phyloP scores from a whole-genome alignment of 2,888 invertebrate genomes.

The Tiliacea citrago region DNA sequence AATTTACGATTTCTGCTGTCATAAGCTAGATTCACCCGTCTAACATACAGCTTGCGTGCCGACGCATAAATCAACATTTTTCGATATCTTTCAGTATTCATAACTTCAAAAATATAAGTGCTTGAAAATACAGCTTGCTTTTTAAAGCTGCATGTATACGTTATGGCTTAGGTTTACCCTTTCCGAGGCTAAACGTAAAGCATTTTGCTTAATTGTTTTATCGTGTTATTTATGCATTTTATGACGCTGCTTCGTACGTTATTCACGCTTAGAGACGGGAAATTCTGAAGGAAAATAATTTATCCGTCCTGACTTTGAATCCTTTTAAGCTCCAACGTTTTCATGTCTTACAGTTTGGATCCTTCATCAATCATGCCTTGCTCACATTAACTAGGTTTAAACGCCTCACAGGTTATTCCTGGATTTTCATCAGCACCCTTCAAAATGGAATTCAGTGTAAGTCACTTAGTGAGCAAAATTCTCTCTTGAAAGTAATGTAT shows the following conservation, averaged over 20 bases:
- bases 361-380: background rate
- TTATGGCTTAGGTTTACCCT: conserved; percentile 1
- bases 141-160: background rate
- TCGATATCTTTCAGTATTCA: conserved; percentile 12
- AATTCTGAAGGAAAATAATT: conserved; percentile 10
- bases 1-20: background rate
- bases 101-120: conserved; percentile 4
- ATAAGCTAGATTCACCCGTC: background rate
- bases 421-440: too few relatives aligned
- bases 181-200: conserved; percentile 17
- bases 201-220: conserved; percentile 40
- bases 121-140: conserved; percentile 13
- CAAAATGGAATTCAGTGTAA: background rate
- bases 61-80: conserved; percentile 19
- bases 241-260: conserved; percentile 6
- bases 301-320: background rate
- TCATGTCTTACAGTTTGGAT: background rate
- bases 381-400: too few relatives aligned
- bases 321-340: background rate
- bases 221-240: conserved; percentile 21
- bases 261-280: conserved; percentile 13
- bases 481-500: too few relatives aligned
- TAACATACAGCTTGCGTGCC: conserved; percentile 12
- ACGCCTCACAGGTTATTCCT: too few relatives aligned
- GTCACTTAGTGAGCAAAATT: too few relatives aligned